Evolutionary conservation across 2,113 vertebrate species (phyloP).

Genomic region (Lethenteron camtschaticum): DNA sequence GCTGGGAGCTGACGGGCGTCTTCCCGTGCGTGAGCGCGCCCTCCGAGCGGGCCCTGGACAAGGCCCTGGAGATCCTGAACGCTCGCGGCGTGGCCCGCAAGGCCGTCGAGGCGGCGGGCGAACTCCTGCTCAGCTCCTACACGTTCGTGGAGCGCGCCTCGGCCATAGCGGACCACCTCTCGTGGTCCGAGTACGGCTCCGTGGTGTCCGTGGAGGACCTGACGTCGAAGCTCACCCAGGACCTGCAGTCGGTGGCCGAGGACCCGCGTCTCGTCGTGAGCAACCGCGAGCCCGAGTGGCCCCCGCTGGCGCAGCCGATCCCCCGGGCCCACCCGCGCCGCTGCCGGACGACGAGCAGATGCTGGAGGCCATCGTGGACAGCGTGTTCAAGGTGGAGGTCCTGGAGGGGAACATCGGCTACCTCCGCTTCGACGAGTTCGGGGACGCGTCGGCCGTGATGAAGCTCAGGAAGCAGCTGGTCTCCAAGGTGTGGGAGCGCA

Average conservation of each 20-base stretch:
- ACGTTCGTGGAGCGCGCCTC: constrained; percentile 35
- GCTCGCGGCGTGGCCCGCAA: constrained; percentile 33
- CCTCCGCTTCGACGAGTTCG: constrained; percentile 42
- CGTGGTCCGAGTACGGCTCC: constrained; percentile 24
- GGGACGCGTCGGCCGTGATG: constrained; percentile 19
- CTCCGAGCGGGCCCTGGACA: constrained; percentile 46
- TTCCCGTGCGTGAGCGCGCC: constrained; percentile 37
- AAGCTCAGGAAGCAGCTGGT: constrained; percentile 29
- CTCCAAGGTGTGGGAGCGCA: constrained; percentile 37
- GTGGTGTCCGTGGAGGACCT: constrained; percentile 44
- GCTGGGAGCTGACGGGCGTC: constrained; percentile 60
- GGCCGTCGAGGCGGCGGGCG: constrained; percentile 21
- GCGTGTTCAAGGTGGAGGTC: constrained; percentile 35
- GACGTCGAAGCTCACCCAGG: constrained; percentile 34
- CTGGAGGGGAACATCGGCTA: constrained; percentile 43
- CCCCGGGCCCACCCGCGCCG: not conserved
- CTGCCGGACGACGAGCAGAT: constrained; percentile 21
- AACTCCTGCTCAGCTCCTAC: constrained; percentile 27
- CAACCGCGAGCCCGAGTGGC: constrained; percentile 15
- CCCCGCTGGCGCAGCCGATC: constrained; percentile 5
- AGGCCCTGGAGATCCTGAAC: constrained; percentile 37
- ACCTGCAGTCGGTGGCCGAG: constrained; percentile 38
- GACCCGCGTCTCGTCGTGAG: constrained; percentile 40
- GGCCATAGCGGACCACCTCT: constrained; percentile 22
- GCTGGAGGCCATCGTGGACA: constrained; percentile 23